Evolutionary conservation across 2,113 vertebrate species (phyloP).

Genomic region (Psittacara wagleri): DNA sequence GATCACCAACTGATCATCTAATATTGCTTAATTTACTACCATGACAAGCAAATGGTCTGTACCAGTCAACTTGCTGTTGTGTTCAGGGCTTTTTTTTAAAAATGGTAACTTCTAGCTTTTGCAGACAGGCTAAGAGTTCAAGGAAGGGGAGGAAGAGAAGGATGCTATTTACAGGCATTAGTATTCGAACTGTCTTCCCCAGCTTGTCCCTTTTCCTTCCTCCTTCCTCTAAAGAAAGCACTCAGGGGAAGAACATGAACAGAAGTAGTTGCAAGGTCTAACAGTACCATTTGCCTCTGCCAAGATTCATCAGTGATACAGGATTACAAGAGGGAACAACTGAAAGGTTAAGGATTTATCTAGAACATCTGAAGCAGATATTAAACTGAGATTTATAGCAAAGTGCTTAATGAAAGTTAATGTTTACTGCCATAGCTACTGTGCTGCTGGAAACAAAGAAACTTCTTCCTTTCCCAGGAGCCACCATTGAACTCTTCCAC

Average conservation of each 20-base stretch:
- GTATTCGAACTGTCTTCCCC: neutral
- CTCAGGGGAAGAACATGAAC: neutral
- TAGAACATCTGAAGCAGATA: constrained; percentile 41
- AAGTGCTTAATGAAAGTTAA: constrained; percentile 32
- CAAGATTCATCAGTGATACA: constrained; percentile 31
- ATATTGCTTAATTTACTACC: neutral
- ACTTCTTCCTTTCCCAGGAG: neutral
- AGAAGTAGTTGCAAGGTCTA: neutral
- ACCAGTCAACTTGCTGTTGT: neutral
- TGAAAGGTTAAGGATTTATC: constrained; percentile 63
- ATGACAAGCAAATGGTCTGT: neutral
- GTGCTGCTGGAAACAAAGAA: neutral
- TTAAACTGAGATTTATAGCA: constrained; percentile 49
- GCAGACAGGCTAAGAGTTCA: neutral
- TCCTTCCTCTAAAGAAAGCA: neutral
- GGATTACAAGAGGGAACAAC: constrained; percentile 13
- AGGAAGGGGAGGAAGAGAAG: neutral
- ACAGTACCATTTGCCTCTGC: constrained; percentile 45
- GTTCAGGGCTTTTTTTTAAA: too few species aligned
- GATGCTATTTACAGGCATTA: neutral
- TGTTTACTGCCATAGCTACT: neutral
- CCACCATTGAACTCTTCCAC: neutral
- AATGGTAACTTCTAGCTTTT: neutral
- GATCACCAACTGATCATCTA: neutral
- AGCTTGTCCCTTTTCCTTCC: neutral